phyloP scores from a whole-genome alignment of 2,797 vertebrate species.

The Pangasius macronema region DNA sequence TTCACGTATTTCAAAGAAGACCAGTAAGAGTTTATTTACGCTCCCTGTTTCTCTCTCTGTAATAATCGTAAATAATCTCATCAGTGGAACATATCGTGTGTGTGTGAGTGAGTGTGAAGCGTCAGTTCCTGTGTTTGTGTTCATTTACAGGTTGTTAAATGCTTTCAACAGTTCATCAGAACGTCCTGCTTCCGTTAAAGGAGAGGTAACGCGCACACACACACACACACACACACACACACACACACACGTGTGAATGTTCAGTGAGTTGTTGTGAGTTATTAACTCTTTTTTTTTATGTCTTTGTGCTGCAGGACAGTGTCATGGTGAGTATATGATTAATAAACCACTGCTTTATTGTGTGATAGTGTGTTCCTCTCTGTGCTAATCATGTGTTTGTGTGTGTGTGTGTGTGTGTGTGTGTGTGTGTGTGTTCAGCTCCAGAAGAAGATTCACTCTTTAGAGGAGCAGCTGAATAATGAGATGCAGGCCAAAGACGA shows the following conservation, averaged over 20 bases:
- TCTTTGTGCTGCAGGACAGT: slow-evolving; percentile 71
- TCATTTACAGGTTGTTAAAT: slow-evolving; percentile 82
- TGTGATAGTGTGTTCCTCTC: slow-evolving; percentile 22
- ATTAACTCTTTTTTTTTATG: slow-evolving; percentile 43
- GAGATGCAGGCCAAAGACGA: slow-evolving; percentile 93
- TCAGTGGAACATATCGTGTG: background rate
- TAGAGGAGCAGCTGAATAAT: slow-evolving; percentile 89
- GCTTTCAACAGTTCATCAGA: slow-evolving; percentile 83
- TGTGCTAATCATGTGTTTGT: slow-evolving; percentile 34
- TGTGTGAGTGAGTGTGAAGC: slow-evolving; percentile 10
- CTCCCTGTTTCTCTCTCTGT: background rate
- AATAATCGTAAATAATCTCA: background rate
- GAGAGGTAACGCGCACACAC: slow-evolving; percentile 76
- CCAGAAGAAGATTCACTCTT: slow-evolving; percentile 86
- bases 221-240: background rate
- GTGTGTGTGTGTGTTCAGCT: slow-evolving; percentile 66
- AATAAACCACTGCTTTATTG: background rate
- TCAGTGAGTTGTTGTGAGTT: background rate
- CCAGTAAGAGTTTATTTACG: slow-evolving; percentile 78
- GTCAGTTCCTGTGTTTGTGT: background rate
- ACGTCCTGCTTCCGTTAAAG: slow-evolving; percentile 67
- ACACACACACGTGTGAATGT: background rate
- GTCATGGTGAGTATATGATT: slow-evolving; percentile 67
- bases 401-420: slow-evolving; percentile 26
- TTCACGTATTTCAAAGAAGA: slow-evolving; percentile 99